Evolutionary conservation across 2,888 invertebrate genomes (phyloP), one percentile per base, ranked within the genome.

Genomic region (Sinopyrophorus schimmeli): DNA sequence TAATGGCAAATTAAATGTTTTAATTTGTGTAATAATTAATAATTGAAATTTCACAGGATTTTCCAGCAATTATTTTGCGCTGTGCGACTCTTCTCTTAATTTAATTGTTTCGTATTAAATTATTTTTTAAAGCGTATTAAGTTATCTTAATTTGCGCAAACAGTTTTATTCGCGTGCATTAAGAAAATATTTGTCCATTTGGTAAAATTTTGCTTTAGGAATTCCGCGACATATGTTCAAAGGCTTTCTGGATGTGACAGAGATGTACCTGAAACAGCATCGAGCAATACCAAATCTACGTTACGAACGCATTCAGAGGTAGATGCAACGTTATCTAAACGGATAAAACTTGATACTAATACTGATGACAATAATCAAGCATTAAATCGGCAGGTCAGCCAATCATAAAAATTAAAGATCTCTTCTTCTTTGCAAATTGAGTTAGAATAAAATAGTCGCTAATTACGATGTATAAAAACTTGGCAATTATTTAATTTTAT

Each of bases 301-400:
- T 60, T 65, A 11, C 59, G 66, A 48, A 62, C 62, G 26, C 14
- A 28, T 7, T 34, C 31, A 3, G 63, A 62, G 12, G 58, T 60
- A 27, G 53, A 54, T 14, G 69, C 65, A 32, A 59, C 60, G 14
- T 27, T 58, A 7, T 54, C 59, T 14, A 72, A 72, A 60, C 61
- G 66, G 50, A 62, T 66, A 17, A 71, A 69, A 62, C 41, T 68
- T 30, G 71, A 72, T 40, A 54, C 58, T n/a, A 64, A 59, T 42
- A 61, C 60, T n/a, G 71, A 70, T 46, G 62, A 58, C 10, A 69
- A 69, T 56, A 71, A 72, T 51, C 67, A 62, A 17, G 52, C 53
- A 50, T 48, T 54, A 53, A 60, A 57, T 54, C 72, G 71, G 60
- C 72, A 72, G 71, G 71, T 72, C 71, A 72, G 72, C 68, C 68